Percentiles rank a stretch among this genome's conserved stretches.
phyloP scores from a whole-genome alignment of 2,113 vertebrate genomes.

The Saguinus midas region DNA sequence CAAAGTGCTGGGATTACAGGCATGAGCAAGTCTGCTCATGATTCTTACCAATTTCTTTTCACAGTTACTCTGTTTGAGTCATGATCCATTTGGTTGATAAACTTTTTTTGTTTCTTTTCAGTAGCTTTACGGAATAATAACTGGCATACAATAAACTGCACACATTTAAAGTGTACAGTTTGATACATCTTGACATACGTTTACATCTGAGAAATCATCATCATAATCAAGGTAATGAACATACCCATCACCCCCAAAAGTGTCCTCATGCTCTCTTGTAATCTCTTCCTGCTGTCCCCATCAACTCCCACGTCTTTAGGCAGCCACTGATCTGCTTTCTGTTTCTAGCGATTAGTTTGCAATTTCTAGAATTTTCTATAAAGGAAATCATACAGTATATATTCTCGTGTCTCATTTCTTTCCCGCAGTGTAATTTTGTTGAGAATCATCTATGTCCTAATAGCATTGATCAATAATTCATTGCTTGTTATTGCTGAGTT shows the following conservation, averaged over 20 bases:
- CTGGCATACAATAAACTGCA: background rate
- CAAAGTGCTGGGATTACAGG: too few relatives aligned
- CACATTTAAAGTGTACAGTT: background rate
- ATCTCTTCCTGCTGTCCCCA: background rate
- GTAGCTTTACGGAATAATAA: background rate
- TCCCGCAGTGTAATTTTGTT: background rate
- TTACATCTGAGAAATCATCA: background rate
- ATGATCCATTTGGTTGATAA: background rate
- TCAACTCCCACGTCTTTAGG: background rate
- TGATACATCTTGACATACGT: background rate
- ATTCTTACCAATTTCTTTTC: background rate
- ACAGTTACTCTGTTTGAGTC: background rate
- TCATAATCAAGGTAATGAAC: background rate
- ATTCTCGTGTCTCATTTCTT: background rate
- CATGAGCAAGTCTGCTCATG: too few relatives aligned
- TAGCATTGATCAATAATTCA: background rate
- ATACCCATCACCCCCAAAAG: background rate
- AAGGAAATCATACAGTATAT: background rate
- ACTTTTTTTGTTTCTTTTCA: background rate
- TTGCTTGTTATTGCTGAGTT: background rate
- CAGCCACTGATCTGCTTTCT: background rate
- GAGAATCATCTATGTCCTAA: background rate
- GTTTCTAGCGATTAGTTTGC: background rate
- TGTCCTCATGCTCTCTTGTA: background rate
- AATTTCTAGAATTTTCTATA: background rate